Evolutionary conservation across 1,140 invertebrate genomes (phyloP), one percentile per base, ranked within the genome.

Genomic region (Leptinotarsa texana): DNA sequence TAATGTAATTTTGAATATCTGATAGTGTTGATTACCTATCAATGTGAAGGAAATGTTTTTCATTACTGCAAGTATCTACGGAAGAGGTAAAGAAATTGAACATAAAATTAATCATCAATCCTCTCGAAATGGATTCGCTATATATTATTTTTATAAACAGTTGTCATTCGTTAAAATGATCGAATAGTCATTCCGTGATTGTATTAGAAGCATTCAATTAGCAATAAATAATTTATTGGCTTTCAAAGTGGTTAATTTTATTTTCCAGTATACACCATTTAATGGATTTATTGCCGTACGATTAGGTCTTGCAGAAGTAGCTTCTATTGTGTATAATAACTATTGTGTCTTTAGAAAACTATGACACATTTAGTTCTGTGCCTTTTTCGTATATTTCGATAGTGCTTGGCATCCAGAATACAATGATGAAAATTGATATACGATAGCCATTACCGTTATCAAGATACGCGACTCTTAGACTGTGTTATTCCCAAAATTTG

Each of bases 161-260:
- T 69, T 48, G 13, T 69, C 47, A 69, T 69, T 24, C 66, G n/a
- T 68, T 68, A 67, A 21, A 49, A 13, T 69, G 21, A 22, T 69
- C n/a, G 48, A 24, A 69, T 21, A 49, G 48, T n/a, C 47, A 48
- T 69, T 49, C 68, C 18, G 13, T 69, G n/a, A 48, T 69, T 48
- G 33, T 47, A 49, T 69, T 15, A 69, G 33, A 48, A 69, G n/a
- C 68, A 69, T 69, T 69, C 42, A 69, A 69, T 69, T 48, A 69
- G 48, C 68, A 49, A 69, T 69, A 69, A 69, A 69, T 69, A 69
- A 21, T 69, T 69, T 69, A 69, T 69, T 69, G 68, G n/a, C 68
- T 69, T 13, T 65, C 21, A 13, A 68, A 42, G 66, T 68, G 33
- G 22, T 68, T 68, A 22, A 27, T 68, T 68, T 68, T 68, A 68